Percentiles rank a stretch among this genome's conserved stretches.
These are phyloP conservation scores for Clivina fossor DNA, from an alignment of 2,888 invertebrate species.

Conservation along the genomic window DNA sequence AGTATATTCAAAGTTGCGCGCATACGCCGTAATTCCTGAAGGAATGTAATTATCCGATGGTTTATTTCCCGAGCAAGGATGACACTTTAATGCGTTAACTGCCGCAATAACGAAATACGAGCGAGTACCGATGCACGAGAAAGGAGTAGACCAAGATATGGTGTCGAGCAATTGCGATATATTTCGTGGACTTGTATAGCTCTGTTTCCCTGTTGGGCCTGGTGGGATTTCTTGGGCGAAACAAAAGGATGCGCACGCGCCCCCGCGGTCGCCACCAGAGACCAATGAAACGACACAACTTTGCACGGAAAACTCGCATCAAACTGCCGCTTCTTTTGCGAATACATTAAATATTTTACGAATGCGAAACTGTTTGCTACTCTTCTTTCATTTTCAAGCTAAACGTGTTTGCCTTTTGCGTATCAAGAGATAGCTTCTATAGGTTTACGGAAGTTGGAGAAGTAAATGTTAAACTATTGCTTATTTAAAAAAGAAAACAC, in stretches of 20 bases:
- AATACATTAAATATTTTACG: constrained; percentile 30
- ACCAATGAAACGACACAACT: constrained; percentile 30
- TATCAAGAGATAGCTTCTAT: too few relatives aligned
- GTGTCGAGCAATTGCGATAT: constrained; percentile 14
- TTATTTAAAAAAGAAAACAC: too few relatives aligned
- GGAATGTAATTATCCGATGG: constrained; percentile 26
- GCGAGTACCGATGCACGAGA: neutral
- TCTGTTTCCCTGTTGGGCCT: constrained; percentile 20
- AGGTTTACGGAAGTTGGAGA: too few relatives aligned
- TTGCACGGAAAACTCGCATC: constrained; percentile 24
- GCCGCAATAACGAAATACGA: constrained; percentile 20
- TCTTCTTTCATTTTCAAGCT: too few relatives aligned
- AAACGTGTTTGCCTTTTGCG: too few relatives aligned
- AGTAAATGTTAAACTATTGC: too few relatives aligned
- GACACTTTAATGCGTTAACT: constrained; percentile 23
- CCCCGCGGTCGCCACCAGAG: constrained; percentile 17
- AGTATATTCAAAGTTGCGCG: constrained; percentile 8
- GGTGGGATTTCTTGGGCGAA: constrained; percentile 10
- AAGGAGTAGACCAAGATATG: constrained; percentile 17
- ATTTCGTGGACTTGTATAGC: too few relatives aligned
- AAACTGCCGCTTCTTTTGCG: constrained; percentile 22
- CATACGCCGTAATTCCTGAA: constrained; percentile 13
- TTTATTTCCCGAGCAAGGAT: constrained; percentile 15
- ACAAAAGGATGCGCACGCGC: constrained; percentile 31
- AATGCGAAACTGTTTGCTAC: too few relatives aligned